phyloP scores from a whole-genome alignment of 2,888 invertebrate genomes.

The Oeneis ivallda region DNA sequence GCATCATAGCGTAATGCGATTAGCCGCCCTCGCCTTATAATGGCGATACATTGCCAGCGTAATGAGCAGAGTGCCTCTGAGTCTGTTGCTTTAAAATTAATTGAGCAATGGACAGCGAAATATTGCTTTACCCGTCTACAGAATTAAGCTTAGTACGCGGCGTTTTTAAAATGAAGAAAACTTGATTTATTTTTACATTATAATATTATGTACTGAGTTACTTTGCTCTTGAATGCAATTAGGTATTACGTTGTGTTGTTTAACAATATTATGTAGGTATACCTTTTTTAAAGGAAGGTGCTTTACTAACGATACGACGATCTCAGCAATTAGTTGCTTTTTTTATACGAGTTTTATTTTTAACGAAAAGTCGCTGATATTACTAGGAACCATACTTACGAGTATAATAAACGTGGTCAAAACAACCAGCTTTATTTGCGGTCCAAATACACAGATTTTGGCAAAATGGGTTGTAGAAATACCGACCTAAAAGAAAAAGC shows the following conservation, averaged over 20 bases:
- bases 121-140: constrained; percentile 24
- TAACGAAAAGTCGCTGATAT: too few relatives aligned
- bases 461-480: too few relatives aligned
- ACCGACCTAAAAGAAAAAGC: too few relatives aligned
- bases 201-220: too few relatives aligned
- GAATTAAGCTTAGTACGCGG: constrained; percentile 15
- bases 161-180: constrained; percentile 16
- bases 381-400: too few relatives aligned
- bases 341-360: too few relatives aligned
- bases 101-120: constrained; percentile 33
- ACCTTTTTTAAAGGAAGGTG: neutral
- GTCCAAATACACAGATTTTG: too few relatives aligned
- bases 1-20: constrained; percentile 36
- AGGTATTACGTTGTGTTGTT: neutral
- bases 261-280: neutral
- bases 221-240: neutral
- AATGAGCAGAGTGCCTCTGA: constrained; percentile 36
- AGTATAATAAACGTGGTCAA: too few relatives aligned
- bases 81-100: constrained; percentile 31
- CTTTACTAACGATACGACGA: too few relatives aligned
- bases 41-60: constrained; percentile 33
- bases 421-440: too few relatives aligned
- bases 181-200: constrained; percentile 18
- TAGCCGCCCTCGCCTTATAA: constrained; percentile 33
- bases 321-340: too few relatives aligned